A percentile compares a stretch with the other conserved stretches of the same genome.
Evolutionary conservation across 2,888 invertebrate species (phyloP).

Genomic region (Agrochola lychnidis): DNA sequence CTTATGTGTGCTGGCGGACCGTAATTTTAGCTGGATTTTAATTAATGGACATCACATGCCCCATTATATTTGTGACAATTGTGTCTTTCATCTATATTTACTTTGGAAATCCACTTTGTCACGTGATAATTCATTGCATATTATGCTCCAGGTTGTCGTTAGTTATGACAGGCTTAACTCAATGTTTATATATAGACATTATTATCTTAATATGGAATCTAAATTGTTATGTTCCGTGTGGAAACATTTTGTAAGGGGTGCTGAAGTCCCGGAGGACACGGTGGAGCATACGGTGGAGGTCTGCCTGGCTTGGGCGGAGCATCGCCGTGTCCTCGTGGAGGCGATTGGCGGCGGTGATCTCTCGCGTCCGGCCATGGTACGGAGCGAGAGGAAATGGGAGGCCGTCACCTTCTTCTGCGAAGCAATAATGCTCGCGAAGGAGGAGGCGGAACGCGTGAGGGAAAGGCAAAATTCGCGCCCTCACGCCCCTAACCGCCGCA

Average conservation of each 20-base stretch:
- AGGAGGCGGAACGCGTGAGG: too few species aligned
- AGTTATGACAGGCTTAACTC: constrained; percentile 31
- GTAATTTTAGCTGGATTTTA: constrained; percentile 80
- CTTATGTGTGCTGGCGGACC: constrained; percentile 71
- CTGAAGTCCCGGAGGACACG: too few species aligned
- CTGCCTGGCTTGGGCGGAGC: too few species aligned
- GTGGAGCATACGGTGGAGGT: too few species aligned
- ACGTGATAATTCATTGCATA: constrained; percentile 56
- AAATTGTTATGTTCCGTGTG: constrained; percentile 48
- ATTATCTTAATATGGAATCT: constrained; percentile 54
- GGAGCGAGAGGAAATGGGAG: too few species aligned
- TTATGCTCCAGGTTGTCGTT: constrained; percentile 28
- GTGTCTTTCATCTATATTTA: constrained; percentile 56
- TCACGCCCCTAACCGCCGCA: too few species aligned
- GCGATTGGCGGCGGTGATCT: too few species aligned
- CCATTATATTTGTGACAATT: constrained; percentile 65
- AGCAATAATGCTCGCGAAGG: too few species aligned
- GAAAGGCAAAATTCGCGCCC: too few species aligned
- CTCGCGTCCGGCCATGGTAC: too few species aligned
- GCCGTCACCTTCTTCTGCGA: too few species aligned
- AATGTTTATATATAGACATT: constrained; percentile 52
- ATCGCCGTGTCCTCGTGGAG: too few species aligned
- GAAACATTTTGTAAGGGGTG: constrained; percentile 30
- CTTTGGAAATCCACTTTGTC: constrained; percentile 56
- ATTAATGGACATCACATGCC: constrained; percentile 77